Evolutionary conservation across 2,113 vertebrate genomes (phyloP), one percentile per base, ranked within the genome.

Genomic region (Zingel zingel): DNA sequence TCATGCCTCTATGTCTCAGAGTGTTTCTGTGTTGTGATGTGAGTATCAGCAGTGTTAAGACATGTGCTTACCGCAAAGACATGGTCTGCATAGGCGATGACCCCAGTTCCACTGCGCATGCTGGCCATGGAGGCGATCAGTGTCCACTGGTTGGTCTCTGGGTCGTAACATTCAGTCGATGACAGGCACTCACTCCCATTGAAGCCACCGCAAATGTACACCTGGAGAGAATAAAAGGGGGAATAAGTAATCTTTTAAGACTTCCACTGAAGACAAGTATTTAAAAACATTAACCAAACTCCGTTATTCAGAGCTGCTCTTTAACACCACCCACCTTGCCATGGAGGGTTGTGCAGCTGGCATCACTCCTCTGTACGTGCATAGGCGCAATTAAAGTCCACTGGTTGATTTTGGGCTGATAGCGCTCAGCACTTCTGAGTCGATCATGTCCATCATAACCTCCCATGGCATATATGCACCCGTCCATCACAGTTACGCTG

Each of bases 161-260:
- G 83, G 58, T 81, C 51, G 63, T 87, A 89, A 69, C 53, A 71
- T 74, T 91, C 89, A 21, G 72, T 85, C 4, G 96, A 95, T 76
- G 91, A 94, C 58, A 97, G 92, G 85, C 95, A 96, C 9, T 96
- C 92, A 0, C 61, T 92, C 0, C 97, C 97, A 0, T 96, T 96
- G 91, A 97, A 98, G n/a, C 97, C 97, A 5, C 97, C 97, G 2
- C 97, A 98, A 54, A 98, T 95, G 69, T 97, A 98, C 61, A 98
- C 92, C 97, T 98, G 66, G 76, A 56, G 10, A 27, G 11, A 30
- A 23, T 14, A 11, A 25, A 33, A 1, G 23, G 16, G 51, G 13
- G 12, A 10, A 50, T 51, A 53, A 69, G 65, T 15, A 7, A 39
- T 50, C 4, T 18, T 71, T 25, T 25, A 43, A 57, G 53, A 19